Base-by-base conservation (phyloP, 2,113 vertebrate species). In the Eulemur macaco region DNA sequence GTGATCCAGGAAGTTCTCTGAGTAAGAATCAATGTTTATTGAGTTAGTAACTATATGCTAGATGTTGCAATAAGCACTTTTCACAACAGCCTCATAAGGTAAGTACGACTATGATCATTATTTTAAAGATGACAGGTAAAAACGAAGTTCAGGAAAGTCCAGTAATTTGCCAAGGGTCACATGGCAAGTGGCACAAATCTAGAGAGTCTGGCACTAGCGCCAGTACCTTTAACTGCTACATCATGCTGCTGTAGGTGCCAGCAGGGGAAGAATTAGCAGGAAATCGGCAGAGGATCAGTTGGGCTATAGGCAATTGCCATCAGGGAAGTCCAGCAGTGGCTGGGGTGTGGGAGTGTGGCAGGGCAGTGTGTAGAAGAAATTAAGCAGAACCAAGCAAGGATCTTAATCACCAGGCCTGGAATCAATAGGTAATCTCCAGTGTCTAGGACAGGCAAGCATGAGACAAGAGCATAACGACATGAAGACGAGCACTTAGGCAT, bases 61-160 rank as follows among this genome's bases (percentile, higher is more conserved):
- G 50, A 71, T 3, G 27, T 13, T 45, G 27, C 10, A 37, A 56
- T 47, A 50, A 86, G 17, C 13, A 76, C 27, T 66, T 92, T 74
- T 78, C 45, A 54, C 8, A 92, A 82, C 12, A 92, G 21, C 18
- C 8, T 20, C 25, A 56, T 27, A 64, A 76, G 0, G 13, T n/a
- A 95, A 3, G 6, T 73, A 42, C 17, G 23, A 21, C 84, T 73
- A 73, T 78, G 78, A 90, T 42, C n/a, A 63, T 69, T n/a, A 78
- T 78, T 68, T 95, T 82, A 95, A 90, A 95, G 27, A 52, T 85
- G 25, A 83, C 60, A 12, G 5, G 47, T 66, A 47, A 91, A 96
- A 94, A 50, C 3, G 10, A 71, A 42, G 15, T 89, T 82, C 52
- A 89, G 27, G 76, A 91, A 83, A 74, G 45, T 63, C 78, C 25